Evolutionary conservation across 2,888 invertebrate genomes (phyloP).

Genomic region (Ectemnius lituratus): DNA sequence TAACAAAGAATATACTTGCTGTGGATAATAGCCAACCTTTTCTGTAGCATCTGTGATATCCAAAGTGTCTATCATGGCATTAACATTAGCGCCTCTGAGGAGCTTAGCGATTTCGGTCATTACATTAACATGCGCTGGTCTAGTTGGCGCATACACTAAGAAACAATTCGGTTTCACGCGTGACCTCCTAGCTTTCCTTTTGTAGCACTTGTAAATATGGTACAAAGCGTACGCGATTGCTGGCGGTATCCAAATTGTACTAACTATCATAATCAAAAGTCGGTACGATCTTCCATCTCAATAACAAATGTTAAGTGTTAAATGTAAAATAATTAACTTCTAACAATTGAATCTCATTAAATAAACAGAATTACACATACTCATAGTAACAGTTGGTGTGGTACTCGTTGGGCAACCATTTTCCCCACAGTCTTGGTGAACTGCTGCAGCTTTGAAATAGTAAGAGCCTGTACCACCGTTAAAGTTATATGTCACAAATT

Average conservation of each 20-base stretch:
- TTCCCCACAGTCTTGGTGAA: slow-evolving; percentile 67
- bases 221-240: slow-evolving; percentile 69
- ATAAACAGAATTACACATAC: slow-evolving; percentile 53
- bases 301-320: not conserved
- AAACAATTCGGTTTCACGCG: slow-evolving; percentile 66
- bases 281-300: slow-evolving; percentile 66
- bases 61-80: slow-evolving; percentile 72
- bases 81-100: slow-evolving; percentile 69
- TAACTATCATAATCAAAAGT: slow-evolving; percentile 73
- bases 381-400: slow-evolving; percentile 71
- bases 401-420: slow-evolving; percentile 71
- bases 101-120: slow-evolving; percentile 71
- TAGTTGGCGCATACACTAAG: slow-evolving; percentile 72
- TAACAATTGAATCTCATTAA: not conserved
- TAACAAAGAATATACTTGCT: too few relatives aligned
- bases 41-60: slow-evolving; percentile 67
- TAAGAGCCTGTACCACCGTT: slow-evolving; percentile 65
- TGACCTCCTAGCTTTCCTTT: slow-evolving; percentile 54
- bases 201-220: slow-evolving; percentile 68
- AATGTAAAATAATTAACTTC: not conserved
- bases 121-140: slow-evolving; percentile 68
- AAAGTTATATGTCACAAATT: slow-evolving; percentile 63
- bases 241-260: slow-evolving; percentile 73
- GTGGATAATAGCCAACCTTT: slow-evolving; percentile 62
- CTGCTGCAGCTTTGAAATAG: slow-evolving; percentile 72